These are phyloP conservation scores for Anoplius nigerrimus DNA, from an alignment of 2,888 invertebrate species.

Conservation along the genomic window DNA sequence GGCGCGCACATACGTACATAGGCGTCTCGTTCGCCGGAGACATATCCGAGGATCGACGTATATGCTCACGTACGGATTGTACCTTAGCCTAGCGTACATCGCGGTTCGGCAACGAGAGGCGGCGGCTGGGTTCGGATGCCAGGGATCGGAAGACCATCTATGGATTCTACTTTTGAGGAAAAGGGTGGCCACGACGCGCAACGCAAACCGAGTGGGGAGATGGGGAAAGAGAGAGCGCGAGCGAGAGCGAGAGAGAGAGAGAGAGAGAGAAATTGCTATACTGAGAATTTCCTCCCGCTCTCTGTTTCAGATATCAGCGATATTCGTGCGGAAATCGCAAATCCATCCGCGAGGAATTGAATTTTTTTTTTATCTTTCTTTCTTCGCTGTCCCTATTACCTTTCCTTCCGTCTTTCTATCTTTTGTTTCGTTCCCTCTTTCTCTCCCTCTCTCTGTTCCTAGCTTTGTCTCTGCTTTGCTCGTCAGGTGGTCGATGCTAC, in stretches of 20 bases:
- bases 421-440: not conserved
- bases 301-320: conserved; percentile 14
- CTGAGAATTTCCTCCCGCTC: too few species aligned
- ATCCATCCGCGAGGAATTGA: conserved; percentile 27
- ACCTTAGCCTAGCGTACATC: too few species aligned
- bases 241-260: too few species aligned
- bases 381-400: not conserved
- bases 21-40: not conserved
- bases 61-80: conserved; percentile 40
- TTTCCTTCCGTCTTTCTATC: not conserved
- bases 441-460: not conserved
- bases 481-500: too few species aligned
- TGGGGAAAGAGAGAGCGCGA: not conserved
- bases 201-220: conserved; percentile 9
- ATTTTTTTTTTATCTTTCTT: conserved; percentile 17
- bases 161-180: conserved; percentile 26
- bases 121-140: not conserved
- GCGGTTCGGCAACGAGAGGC: not conserved
- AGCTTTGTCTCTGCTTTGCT: not conserved
- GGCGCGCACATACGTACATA: conserved; percentile 6
- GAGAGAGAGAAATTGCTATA: too few species aligned
- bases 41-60: conserved; percentile 29
- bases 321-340: conserved; percentile 8
- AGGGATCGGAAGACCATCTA: conserved; percentile 24
- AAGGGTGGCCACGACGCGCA: conserved; percentile 13